Evolutionary conservation across 2,888 invertebrate species (phyloP), one percentile per base, ranked within the genome.

Genomic region (Phymatocera aterrima): DNA sequence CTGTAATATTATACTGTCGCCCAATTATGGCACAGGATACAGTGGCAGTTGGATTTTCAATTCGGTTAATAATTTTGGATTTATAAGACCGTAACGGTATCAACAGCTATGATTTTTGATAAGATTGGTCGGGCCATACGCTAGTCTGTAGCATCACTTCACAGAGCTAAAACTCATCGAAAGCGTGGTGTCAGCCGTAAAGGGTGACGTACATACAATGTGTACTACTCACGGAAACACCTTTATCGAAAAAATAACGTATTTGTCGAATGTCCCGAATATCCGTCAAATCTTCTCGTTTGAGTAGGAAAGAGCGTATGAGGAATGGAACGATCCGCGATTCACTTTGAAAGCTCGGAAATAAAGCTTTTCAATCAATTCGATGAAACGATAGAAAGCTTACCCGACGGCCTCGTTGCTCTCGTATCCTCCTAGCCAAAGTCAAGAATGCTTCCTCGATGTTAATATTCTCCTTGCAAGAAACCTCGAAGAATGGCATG

Each of bases 401-500:
- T 91, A 95, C 96, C 91, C 95, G 93, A 83, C 94, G 93, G 85
- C 95, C 95, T 85, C 95, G 92, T 90, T 96, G 95, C 91, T 96
- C 96, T 80, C 96, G 93, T 91, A 97, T 97, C 92, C 94, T 95
- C 89, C 96, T 93, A 81, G 97, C 96, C 88, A 97, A 91, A 65
- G 95, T 95, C 82, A 96, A 91, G 90, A 97, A 97, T 74, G 96
- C 94, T 88, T 96, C 95, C 89, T 96, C 96, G 86, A 97, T 96
- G 85, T 97, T 96, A 80, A 97, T 94, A 88, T 97, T 95, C 84
- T 94, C 95, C 91, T 97, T 97, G 91, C 97, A 97, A 12, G 97
- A 97, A 15, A 97, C 96, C 91, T 97, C 97, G 88, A 96, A 96
- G 89, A 97, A 97, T 43, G 96, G 96, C 94, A 97, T 95, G 84